Conservation (phyloP, 2,113 vertebrate genomes). For the Telmatochromis sp. region DNA sequence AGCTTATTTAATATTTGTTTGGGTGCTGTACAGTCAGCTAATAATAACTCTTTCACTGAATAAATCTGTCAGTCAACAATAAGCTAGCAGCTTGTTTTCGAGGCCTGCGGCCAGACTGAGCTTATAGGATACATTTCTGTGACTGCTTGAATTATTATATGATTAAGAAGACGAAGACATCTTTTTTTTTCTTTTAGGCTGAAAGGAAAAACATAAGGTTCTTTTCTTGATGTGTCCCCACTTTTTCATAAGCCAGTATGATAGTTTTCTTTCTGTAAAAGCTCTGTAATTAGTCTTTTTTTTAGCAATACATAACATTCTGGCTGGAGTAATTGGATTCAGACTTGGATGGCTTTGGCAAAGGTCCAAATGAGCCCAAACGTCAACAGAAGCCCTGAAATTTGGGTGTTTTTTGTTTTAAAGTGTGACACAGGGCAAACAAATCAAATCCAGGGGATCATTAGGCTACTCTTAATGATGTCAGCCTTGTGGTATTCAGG, state of each 20-base stretch:
- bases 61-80: slow-evolving; percentile 26
- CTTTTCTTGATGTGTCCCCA: background rate
- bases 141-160: background rate
- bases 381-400: background rate
- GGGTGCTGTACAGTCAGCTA: slow-evolving; percentile 9
- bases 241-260: background rate
- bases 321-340: slow-evolving; percentile 35
- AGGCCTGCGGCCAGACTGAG: background rate
- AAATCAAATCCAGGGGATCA: slow-evolving; percentile 40
- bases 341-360: slow-evolving; percentile 10
- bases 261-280: background rate
- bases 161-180: background rate
- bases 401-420: background rate
- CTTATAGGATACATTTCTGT: background rate
- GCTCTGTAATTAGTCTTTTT: slow-evolving; percentile 11
- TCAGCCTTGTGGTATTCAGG: slow-evolving; percentile 25
- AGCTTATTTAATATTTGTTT: slow-evolving; percentile 37
- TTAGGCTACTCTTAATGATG: slow-evolving; percentile 48
- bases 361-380: slow-evolving; percentile 35
- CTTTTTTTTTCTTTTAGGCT: background rate
- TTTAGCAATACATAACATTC: slow-evolving; percentile 11
- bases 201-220: background rate
- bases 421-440: slow-evolving; percentile 2
- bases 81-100: background rate
- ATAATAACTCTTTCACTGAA: slow-evolving; percentile 29